Base-by-base conservation (phyloP, 2,113 vertebrate species). In the Penelope pileata region DNA sequence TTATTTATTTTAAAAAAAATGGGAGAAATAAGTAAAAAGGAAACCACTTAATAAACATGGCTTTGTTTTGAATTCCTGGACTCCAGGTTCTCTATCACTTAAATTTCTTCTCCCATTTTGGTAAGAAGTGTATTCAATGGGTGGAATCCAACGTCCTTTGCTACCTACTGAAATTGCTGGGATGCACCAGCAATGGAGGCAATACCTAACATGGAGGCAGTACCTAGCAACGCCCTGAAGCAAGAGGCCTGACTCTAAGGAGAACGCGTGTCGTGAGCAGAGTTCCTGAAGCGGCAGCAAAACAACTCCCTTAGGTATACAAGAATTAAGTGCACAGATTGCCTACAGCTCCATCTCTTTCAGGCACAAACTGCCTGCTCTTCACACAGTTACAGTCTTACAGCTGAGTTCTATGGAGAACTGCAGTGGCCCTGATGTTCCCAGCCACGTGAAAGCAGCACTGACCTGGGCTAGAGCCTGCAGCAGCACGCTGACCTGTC, bases 1-100 rank as follows among this genome's bases (percentile, higher is more conserved):
- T 96, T 97, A 97, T 97, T 97, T 97, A 97, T 97, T 97, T 93
- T 9, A 82, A 88, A 59, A 67, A 88, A 94, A 94, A 80, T n/a
- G 92, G 95, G 94, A 96, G 79, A 94, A 87, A 59, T 83, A 85
- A 96, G 84, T 94, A 90, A 96, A n/a, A 94, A 96, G 94, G 83
- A 86, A 82, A 95, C 93, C 84, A 96, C 84, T 95, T 97, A 93
- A 95, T 91, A 93, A 95, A 95, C 8, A 62, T 84, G 75, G 75
- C 80, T 95, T 94, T 3, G 3, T 93, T 95, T 77, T 92, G 59
- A 87, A 63, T 86, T 86, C 90, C 76, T 95, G 82, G 68, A 36
- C 59, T 90, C 38, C 12, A 58, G 83, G 76, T 59, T 90, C 27
- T 84, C 74, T 26, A 38, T 75, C n/a, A 5, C 85, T 82, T 79